Percentiles rank a stretch among this genome's conserved stretches.
These are phyloP conservation scores for Pteria penguin DNA, from an alignment of 2,888 invertebrate genomes.

Conservation along the genomic window DNA sequence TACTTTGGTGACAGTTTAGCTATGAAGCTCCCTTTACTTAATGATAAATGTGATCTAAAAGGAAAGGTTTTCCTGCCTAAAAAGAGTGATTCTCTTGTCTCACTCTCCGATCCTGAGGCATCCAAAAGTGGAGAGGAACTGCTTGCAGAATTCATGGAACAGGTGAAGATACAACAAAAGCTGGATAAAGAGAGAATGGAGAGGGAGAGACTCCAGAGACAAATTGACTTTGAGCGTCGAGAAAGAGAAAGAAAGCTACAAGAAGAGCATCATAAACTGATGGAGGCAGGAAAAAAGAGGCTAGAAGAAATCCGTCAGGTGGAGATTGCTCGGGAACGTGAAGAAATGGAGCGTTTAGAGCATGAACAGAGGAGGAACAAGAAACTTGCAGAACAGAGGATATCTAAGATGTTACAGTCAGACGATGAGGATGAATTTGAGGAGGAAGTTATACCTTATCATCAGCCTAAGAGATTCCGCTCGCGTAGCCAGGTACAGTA, in stretches of 20 bases:
- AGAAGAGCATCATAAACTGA: slow-evolving; percentile 44
- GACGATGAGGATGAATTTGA: slow-evolving; percentile 53
- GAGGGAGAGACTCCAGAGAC: slow-evolving; percentile 41
- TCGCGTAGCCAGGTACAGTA: slow-evolving; percentile 35
- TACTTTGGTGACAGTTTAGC: slow-evolving; percentile 78
- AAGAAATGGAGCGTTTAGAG: slow-evolving; percentile 41
- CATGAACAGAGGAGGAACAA: slow-evolving; percentile 47
- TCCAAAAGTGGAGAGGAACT: slow-evolving; percentile 75
- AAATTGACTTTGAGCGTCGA: slow-evolving; percentile 32
- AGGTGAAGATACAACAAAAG: slow-evolving; percentile 65
- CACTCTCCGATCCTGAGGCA: slow-evolving; percentile 66
- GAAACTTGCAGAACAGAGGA: slow-evolving; percentile 50
- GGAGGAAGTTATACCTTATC: slow-evolving; percentile 48
- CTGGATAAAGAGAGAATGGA: slow-evolving; percentile 59
- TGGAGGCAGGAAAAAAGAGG: slow-evolving; percentile 41
- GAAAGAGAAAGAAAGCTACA: slow-evolving; percentile 36
- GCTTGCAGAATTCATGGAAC: slow-evolving; percentile 72
- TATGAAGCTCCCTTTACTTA: slow-evolving; percentile 66
- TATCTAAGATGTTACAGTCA: slow-evolving; percentile 28
- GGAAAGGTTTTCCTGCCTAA: slow-evolving; percentile 59
- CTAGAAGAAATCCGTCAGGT: slow-evolving; percentile 33
- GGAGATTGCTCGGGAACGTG: slow-evolving; percentile 26
- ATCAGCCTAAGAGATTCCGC: slow-evolving; percentile 38
- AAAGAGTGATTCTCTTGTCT: slow-evolving; percentile 57
- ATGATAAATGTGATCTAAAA: slow-evolving; percentile 49